Evolutionary conservation across 2,888 invertebrate species (phyloP).

Genomic region (Synergus itoensis): DNA sequence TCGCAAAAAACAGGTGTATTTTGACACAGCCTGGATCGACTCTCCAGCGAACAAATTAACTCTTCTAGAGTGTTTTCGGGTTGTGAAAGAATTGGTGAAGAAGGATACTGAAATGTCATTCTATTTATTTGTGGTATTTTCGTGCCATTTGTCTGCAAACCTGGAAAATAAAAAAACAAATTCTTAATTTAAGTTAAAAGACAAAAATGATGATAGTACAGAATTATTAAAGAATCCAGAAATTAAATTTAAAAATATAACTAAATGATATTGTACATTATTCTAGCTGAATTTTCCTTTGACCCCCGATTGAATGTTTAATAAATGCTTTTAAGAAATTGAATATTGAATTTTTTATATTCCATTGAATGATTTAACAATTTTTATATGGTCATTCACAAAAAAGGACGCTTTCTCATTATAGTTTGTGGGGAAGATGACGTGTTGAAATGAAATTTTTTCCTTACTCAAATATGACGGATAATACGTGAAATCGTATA

Average conservation of each 20-base stretch:
- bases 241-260: too few relatives aligned
- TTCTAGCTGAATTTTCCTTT: too few relatives aligned
- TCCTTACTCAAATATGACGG: constrained; percentile 79
- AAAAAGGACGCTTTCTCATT: too few relatives aligned
- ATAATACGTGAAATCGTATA: constrained; percentile 79
- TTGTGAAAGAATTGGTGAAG: constrained; percentile 81
- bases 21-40: constrained; percentile 67
- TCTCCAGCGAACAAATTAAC: constrained; percentile 65
- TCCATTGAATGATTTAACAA: too few relatives aligned
- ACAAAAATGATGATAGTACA: too few relatives aligned
- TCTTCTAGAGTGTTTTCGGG: constrained; percentile 74
- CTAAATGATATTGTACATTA: too few relatives aligned
- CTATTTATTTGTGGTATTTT: constrained; percentile 80
- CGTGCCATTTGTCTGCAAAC: constrained; percentile 46
- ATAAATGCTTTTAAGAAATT: too few relatives aligned
- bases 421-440: not conserved
- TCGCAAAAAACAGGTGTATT: constrained; percentile 76
- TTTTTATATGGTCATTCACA: too few relatives aligned
- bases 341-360: too few relatives aligned
- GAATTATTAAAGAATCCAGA: too few relatives aligned
- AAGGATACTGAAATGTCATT: constrained; percentile 81
- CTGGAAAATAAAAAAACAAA: constrained; percentile 49
- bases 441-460: not conserved
- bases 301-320: too few relatives aligned
- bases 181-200: not conserved